Conservation (phyloP, 2,113 vertebrate genomes). For the Paramisgurnus dabryanus region DNA sequence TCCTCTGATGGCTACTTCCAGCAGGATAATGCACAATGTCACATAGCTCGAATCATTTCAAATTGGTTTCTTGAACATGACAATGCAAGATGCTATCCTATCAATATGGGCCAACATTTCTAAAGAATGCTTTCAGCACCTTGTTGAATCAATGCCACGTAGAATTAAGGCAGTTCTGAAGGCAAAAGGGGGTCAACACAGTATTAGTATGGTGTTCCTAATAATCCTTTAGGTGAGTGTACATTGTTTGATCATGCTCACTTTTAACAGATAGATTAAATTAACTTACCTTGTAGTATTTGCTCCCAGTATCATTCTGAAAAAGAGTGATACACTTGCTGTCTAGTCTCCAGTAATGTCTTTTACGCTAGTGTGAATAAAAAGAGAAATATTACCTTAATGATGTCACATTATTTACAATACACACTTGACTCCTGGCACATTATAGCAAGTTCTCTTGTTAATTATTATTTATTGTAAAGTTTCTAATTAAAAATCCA, state of each 20-base stretch:
- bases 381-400: constrained; percentile 36
- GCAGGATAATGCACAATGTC: too few species aligned
- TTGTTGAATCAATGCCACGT: too few species aligned
- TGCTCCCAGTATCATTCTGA: constrained; percentile 94
- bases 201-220: too few species aligned
- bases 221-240: too few species aligned
- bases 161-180: too few species aligned
- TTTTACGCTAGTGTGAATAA: constrained; percentile 81
- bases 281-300: constrained; percentile 91
- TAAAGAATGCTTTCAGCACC: too few species aligned
- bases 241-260: not conserved
- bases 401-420: not conserved
- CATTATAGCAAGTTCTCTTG: not conserved
- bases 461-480: not conserved
- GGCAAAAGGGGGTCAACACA: too few species aligned
- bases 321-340: constrained; percentile 97
- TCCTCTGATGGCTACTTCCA: too few species aligned
- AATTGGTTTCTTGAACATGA: too few species aligned
- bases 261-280: not conserved
- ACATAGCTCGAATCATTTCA: too few species aligned
- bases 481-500: not conserved
- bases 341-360: constrained; percentile 96
- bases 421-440: not conserved
- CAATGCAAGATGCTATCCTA: too few species aligned
- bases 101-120: too few species aligned